These are phyloP conservation scores for Carettochelys insculpta DNA, from an alignment of 2,113 vertebrate genomes.

Conservation along the genomic window DNA sequence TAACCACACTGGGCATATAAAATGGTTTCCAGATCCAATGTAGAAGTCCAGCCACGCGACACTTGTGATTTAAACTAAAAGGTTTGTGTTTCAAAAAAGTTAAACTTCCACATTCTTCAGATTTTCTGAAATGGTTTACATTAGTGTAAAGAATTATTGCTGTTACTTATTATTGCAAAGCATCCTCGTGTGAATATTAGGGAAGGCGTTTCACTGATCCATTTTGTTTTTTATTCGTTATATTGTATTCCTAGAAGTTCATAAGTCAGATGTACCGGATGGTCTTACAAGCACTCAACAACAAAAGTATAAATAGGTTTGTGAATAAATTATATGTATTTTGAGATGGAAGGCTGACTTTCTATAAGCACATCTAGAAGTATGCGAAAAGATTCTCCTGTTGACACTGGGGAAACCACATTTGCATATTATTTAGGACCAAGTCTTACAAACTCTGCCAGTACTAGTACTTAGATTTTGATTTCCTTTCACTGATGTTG, in stretches of 20 bases:
- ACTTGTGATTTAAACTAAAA: neutral
- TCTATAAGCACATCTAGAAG: neutral
- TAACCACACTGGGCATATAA: too few species aligned
- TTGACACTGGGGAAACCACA: neutral
- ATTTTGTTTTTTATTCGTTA: neutral
- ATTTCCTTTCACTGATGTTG: neutral
- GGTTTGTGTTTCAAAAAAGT: neutral
- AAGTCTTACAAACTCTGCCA: neutral
- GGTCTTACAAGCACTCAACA: neutral
- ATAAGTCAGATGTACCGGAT: neutral
- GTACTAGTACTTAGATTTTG: conserved; percentile 7
- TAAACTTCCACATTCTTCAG: neutral
- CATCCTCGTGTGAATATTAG: neutral
- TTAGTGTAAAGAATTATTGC: neutral
- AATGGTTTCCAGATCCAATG: too few species aligned
- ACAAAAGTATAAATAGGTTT: neutral
- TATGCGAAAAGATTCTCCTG: neutral
- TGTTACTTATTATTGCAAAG: neutral
- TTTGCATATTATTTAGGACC: conserved; percentile 9
- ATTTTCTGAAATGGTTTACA: neutral
- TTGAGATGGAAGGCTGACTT: neutral
- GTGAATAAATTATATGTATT: neutral
- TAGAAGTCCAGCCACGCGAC: too few species aligned
- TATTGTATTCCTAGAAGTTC: neutral
- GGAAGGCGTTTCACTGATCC: neutral